Conservation (phyloP, 2,797 vertebrate species). For the Poeciliopsis gracilis region DNA sequence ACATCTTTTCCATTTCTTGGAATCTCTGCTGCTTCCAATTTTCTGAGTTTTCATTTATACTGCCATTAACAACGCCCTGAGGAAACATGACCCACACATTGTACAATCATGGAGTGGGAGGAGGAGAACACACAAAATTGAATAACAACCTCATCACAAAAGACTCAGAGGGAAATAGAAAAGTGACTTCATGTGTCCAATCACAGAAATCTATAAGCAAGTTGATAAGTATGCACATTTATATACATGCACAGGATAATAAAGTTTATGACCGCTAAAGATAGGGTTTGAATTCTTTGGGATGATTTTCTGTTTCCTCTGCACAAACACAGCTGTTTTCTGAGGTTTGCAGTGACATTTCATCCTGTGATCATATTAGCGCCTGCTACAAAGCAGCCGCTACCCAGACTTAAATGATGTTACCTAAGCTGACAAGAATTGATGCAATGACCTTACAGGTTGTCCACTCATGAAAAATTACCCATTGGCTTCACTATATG, state of each 20-base stretch:
- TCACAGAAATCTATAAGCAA: constrained; percentile 8
- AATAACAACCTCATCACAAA: constrained; percentile 68
- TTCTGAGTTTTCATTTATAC: constrained; percentile 75
- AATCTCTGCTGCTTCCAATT: constrained; percentile 73
- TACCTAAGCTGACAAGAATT: constrained; percentile 73
- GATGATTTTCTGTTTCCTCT: neutral
- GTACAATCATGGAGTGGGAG: constrained; percentile 49
- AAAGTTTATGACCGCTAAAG: constrained; percentile 40
- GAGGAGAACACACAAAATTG: constrained; percentile 53
- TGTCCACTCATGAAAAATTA: constrained; percentile 47
- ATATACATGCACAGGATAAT: constrained; percentile 6
- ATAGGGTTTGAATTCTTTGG: neutral
- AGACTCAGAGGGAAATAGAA: constrained; percentile 38
- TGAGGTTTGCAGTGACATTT: constrained; percentile 69
- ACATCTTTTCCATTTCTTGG: constrained; percentile 76
- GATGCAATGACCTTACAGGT: constrained; percentile 73
- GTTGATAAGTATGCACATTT: constrained; percentile 7
- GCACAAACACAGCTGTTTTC: constrained; percentile 22
- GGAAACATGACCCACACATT: constrained; percentile 67
- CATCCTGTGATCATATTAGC: constrained; percentile 67
- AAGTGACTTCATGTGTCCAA: constrained; percentile 8
- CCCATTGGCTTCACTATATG: constrained; percentile 33
- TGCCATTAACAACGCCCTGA: constrained; percentile 74
- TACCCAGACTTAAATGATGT: constrained; percentile 58
- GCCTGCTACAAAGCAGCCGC: constrained; percentile 51